Conservation (phyloP, 1,140 invertebrate species). For the Hylyphantes graminicola region DNA sequence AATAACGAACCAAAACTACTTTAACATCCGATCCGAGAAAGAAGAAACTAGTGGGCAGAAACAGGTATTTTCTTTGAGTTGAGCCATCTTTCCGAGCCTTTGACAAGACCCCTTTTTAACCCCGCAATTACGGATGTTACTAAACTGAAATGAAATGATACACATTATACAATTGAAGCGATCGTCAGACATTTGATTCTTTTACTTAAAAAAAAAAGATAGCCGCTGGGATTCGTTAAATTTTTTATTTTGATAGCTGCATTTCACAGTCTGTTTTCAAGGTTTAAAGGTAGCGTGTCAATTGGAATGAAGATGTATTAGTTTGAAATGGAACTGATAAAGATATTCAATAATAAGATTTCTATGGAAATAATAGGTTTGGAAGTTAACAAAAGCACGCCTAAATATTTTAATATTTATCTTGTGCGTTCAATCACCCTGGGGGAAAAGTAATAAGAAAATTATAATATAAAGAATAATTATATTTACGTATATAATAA, state of each 20-base stretch:
- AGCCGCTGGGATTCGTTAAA: not conserved
- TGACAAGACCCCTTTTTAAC: slow-evolving; percentile 53
- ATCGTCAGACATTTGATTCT: not conserved
- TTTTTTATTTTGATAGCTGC: slow-evolving; percentile 31
- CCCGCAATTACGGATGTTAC: slow-evolving; percentile 54
- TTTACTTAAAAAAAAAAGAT: not conserved
- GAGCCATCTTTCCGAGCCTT: slow-evolving; percentile 44
- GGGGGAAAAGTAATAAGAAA: too few species aligned
- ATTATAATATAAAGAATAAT: too few species aligned
- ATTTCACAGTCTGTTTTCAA: not conserved
- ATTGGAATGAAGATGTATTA: too few species aligned
- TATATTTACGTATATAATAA: too few species aligned
- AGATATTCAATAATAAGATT: too few species aligned
- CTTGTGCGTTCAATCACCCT: too few species aligned
- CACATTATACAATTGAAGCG: slow-evolving; percentile 44
- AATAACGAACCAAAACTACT: not conserved
- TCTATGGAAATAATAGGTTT: too few species aligned
- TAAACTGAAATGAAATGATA: slow-evolving; percentile 59
- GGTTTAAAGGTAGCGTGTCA: too few species aligned
- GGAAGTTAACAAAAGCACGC: too few species aligned
- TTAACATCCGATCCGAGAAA: not conserved
- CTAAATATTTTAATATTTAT: too few species aligned
- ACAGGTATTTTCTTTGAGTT: slow-evolving; percentile 52
- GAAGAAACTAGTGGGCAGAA: not conserved
- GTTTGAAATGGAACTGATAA: too few species aligned